Percentiles rank a stretch among this genome's conserved stretches.
Conservation (phyloP, 2,888 invertebrate species). For the Ceramica pisi region DNA sequence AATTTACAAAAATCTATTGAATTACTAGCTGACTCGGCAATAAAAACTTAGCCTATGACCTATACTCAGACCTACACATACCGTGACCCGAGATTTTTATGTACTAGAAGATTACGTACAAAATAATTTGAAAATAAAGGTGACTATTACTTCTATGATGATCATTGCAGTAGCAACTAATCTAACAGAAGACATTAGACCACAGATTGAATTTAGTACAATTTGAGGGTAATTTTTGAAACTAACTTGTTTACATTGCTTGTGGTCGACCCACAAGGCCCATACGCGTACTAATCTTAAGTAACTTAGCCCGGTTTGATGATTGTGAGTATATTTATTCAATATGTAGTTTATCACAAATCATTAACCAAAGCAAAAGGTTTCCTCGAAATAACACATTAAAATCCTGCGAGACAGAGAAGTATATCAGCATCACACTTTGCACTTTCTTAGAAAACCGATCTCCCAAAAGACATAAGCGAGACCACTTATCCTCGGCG, state of each 20-base stretch:
- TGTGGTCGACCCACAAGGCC: not conserved
- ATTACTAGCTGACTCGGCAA: too few species aligned
- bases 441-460: conserved; percentile 1
- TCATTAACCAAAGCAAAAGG: not conserved
- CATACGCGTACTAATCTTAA: not conserved
- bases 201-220: not conserved
- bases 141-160: not conserved
- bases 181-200: not conserved
- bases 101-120: too few species aligned
- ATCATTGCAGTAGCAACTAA: not conserved
- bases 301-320: not conserved
- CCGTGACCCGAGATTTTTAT: too few species aligned
- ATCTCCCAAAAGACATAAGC: not conserved
- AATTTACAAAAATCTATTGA: not conserved
- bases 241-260: not conserved
- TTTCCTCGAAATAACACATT: not conserved
- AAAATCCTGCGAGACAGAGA: not conserved
- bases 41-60: too few species aligned
- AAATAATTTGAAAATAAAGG: too few species aligned
- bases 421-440: conserved; percentile 5
- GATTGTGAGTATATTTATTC: not conserved
- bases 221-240: not conserved
- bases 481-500: conserved; percentile 16
- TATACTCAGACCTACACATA: too few species aligned
- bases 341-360: not conserved